Base-by-base conservation (phyloP, 2,113 vertebrate species). In the Cavia aperea region DNA sequence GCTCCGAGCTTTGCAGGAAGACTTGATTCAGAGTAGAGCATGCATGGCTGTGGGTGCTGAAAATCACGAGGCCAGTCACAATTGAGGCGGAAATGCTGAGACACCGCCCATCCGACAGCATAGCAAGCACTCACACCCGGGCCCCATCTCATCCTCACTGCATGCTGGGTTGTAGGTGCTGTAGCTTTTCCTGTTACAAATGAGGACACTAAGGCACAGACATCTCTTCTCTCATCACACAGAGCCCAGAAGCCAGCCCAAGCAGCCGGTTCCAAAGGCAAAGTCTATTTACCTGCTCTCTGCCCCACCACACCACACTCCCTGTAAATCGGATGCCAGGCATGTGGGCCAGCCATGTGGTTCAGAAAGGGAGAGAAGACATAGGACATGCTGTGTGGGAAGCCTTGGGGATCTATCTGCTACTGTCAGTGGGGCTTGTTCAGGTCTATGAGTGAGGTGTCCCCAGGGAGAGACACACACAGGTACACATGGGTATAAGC, bases 281-380 rank as follows among this genome's bases (percentile, higher is more conserved):
- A 70, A 29, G 14, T 6, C 15, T 7, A 0, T 1, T 33, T 29
- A 13, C 54, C 29, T 43, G 21, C 18, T 4, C 1, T 0, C 1
- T 7, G 16, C 1, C 1, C 23, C 3, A 10, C 66, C 0, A 5
- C 9, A 62, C 46, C 8, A 10, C 54, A 18, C 56, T 5, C 56
- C 51, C 63, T n/a, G 29, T 5, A 3, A 13, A 26, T 4, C 23
- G 63, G n/a, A 26, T 12, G 10, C 5, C 2, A 39, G 46, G 7
- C n/a, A 2, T 7, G 15, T 49, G 16, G 68, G 79, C 16, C 13
- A 54, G 16, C 18, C 56, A 12, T 10, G 15, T 60, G 43, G 49
- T 43, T 5, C 19, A 16, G 29, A 33, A 86, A 13, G 49, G 23
- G 51, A 26, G 51, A 11, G n/a, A 84, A n/a, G 43, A 62, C 33